These are phyloP conservation scores for Agrochola lota DNA, from an alignment of 2,888 invertebrate species.

Conservation along the genomic window DNA sequence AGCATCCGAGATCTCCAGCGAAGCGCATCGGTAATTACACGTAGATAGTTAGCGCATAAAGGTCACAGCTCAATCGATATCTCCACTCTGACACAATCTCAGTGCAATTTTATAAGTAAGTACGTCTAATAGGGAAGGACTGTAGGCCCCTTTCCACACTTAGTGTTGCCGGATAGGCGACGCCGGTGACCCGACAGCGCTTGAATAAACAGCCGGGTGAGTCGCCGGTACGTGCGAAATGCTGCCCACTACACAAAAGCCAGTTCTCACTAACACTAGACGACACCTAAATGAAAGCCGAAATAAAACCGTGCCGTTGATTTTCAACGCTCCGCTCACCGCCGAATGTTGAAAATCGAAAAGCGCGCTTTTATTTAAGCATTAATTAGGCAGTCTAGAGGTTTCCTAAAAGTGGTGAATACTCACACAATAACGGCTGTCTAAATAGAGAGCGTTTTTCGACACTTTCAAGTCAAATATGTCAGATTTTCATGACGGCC, in stretches of 20 bases:
- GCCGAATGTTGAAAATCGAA: too few species aligned
- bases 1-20: not conserved
- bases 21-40: not conserved
- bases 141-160: too few species aligned
- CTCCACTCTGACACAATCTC: not conserved
- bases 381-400: not conserved
- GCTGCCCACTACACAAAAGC: not conserved
- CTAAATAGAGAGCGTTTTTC: not conserved
- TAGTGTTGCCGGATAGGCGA: not conserved
- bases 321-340: too few species aligned
- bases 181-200: not conserved
- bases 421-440: not conserved
- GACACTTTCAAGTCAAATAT: not conserved
- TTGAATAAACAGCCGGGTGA: too few species aligned
- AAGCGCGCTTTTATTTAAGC: not conserved
- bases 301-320: too few species aligned
- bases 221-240: not conserved
- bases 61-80: slow-evolving; percentile 23
- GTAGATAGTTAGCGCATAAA: not conserved
- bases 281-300: not conserved
- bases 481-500: not conserved
- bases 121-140: not conserved
- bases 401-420: too few species aligned
- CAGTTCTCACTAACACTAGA: not conserved
- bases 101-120: not conserved